These are phyloP conservation scores for Caretta caretta DNA, from an alignment of 2,113 vertebrate genomes.

Conservation along the genomic window DNA sequence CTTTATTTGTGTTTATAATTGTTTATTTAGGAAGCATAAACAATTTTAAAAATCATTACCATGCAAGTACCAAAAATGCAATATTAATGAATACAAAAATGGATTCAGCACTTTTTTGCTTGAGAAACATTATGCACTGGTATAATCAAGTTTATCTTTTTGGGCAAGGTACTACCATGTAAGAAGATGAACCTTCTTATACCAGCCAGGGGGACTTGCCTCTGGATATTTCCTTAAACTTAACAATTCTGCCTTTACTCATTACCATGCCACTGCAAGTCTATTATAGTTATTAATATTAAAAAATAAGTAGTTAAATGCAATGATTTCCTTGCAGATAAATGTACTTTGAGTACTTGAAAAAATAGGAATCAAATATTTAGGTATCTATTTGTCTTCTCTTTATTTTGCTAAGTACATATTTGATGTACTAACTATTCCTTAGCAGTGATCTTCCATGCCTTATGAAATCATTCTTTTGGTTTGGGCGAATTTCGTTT, in stretches of 20 bases:
- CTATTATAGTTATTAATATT: neutral
- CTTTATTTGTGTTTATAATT: neutral
- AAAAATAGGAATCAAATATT: neutral
- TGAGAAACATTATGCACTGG: neutral
- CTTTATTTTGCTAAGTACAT: neutral
- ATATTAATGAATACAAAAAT: neutral
- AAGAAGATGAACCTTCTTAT: neutral
- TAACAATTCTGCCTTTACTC: neutral
- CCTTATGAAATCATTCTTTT: neutral
- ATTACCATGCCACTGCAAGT: neutral
- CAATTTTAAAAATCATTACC: neutral
- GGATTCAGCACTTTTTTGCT: neutral
- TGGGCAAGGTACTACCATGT: neutral
- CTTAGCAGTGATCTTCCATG: neutral
- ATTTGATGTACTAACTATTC: slow-evolving; percentile 28
- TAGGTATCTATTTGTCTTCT: neutral
- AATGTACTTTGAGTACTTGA: neutral
- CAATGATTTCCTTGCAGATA: neutral
- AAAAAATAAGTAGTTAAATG: neutral
- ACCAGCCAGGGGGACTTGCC: neutral
- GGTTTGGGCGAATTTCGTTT: neutral
- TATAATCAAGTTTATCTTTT: neutral
- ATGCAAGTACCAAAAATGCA: neutral
- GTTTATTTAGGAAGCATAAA: neutral
- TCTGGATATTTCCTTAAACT: neutral